phyloP scores from a whole-genome alignment of 2,888 invertebrate genomes.

The Erannis defoliaria region DNA sequence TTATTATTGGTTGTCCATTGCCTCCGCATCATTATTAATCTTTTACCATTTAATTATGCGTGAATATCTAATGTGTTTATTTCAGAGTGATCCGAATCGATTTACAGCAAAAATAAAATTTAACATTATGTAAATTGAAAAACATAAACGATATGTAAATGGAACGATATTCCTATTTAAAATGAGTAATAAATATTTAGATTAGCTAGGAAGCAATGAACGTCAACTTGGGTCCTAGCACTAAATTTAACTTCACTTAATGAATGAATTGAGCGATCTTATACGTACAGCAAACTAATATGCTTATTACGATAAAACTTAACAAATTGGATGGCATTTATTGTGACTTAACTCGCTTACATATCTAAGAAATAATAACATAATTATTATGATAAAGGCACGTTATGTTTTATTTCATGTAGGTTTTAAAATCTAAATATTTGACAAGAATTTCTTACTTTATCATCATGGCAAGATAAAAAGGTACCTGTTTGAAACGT shows the following conservation, averaged over 20 bases:
- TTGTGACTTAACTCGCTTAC: conserved; percentile 86
- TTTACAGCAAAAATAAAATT: conserved; percentile 37
- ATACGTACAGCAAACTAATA: conserved; percentile 75
- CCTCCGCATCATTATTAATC: conserved; percentile 59
- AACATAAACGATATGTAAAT: conserved; percentile 38
- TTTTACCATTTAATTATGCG: conserved; percentile 42
- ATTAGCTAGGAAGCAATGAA: conserved; percentile 62
- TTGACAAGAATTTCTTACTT: conserved; percentile 85
- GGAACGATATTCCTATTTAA: conserved; percentile 42
- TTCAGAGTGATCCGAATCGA: conserved; percentile 29
- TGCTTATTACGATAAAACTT: conserved; percentile 77
- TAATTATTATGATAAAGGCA: conserved; percentile 83
- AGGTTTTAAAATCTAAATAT: conserved; percentile 69
- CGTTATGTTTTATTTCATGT: conserved; percentile 74
- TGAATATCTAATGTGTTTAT: conserved; percentile 30
- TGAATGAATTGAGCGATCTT: conserved; percentile 85
- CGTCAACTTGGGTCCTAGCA: conserved; percentile 63
- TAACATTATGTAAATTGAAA: conserved; percentile 45
- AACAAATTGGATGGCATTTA: conserved; percentile 87
- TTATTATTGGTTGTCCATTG: conserved; percentile 67
- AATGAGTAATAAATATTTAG: conserved; percentile 45
- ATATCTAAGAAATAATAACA: conserved; percentile 71
- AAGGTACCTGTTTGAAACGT: conserved; percentile 85
- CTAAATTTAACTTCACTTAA: conserved; percentile 75
- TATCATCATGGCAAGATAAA: conserved; percentile 86